Percentiles rank a stretch among this genome's conserved stretches.
Evolutionary conservation across 2,797 vertebrate genomes (phyloP).

Genomic region (Chrosomus eos): DNA sequence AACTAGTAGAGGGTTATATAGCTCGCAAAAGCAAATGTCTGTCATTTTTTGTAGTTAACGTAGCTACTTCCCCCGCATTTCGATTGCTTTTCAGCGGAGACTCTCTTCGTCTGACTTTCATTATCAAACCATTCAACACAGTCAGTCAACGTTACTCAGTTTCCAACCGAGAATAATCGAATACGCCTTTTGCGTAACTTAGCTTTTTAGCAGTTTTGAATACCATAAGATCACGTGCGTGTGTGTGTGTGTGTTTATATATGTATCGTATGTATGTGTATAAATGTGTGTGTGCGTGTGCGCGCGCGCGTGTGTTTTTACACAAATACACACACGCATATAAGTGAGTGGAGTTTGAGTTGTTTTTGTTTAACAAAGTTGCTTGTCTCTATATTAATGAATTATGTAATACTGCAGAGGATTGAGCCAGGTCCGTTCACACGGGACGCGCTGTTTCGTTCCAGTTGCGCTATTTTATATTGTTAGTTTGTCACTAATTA

Average conservation of each 20-base stretch:
- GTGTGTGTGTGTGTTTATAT: no score
- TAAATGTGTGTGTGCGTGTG: fast-evolving
- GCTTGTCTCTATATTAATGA: constrained; percentile 65
- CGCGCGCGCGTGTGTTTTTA: no score
- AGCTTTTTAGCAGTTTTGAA: background rate
- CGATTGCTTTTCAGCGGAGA: background rate
- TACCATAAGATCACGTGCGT: background rate
- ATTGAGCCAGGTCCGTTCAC: constrained; percentile 61
- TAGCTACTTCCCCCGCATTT: background rate
- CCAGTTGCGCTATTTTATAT: background rate
- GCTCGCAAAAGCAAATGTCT: constrained; percentile 10
- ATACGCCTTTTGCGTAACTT: background rate
- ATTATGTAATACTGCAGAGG: constrained; percentile 82
- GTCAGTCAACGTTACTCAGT: background rate
- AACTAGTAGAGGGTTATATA: background rate
- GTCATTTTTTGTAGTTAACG: background rate
- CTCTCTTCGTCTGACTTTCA: constrained; percentile 12
- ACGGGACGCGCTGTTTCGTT: constrained; percentile 45
- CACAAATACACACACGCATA: no score
- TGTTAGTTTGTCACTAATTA: background rate
- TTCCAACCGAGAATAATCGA: background rate
- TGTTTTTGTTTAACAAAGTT: constrained; percentile 53
- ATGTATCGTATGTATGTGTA: no score
- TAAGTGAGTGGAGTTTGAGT: background rate
- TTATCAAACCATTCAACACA: constrained; percentile 5